Conservation (phyloP, 2,113 vertebrate species). For the Seriola rivoliana region DNA sequence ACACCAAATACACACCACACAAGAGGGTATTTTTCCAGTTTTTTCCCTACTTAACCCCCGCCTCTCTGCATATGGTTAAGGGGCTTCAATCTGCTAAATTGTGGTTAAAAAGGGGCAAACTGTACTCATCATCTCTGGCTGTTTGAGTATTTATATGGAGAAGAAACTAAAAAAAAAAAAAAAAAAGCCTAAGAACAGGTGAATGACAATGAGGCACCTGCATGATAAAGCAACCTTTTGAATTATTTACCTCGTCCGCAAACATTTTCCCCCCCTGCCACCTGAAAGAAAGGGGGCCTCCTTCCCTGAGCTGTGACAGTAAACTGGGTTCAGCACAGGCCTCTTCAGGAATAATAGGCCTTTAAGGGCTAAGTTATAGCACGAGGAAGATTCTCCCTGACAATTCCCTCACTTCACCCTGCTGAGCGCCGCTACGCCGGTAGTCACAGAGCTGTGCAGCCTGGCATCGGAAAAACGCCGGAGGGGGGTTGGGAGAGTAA, state of each 20-base stretch:
- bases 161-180: constrained; percentile 37
- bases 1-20: constrained; percentile 46
- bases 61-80: constrained; percentile 45
- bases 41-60: constrained; percentile 56
- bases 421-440: constrained; percentile 68
- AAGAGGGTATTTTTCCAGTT: constrained; percentile 54
- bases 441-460: constrained; percentile 31
- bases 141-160: not conserved
- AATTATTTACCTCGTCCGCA: constrained; percentile 78
- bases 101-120: constrained; percentile 59
- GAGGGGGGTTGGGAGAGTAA: constrained; percentile 81
- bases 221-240: constrained; percentile 77
- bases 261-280: constrained; percentile 79
- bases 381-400: constrained; percentile 54
- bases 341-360: constrained; percentile 72
- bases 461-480: constrained; percentile 62
- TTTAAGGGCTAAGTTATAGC: constrained; percentile 76
- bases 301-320: constrained; percentile 70
- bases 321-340: constrained; percentile 59
- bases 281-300: constrained; percentile 69
- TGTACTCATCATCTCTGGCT: constrained; percentile 17
- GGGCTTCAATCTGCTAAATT: constrained; percentile 43
- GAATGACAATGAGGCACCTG: constrained; percentile 66
- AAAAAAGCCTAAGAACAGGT: constrained; percentile 10
- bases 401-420: constrained; percentile 46